A percentile compares a stretch with the other conserved stretches of the same genome.
These are phyloP conservation scores for Porites australiensis DNA, from an alignment of 64 coral and sea anemone genomes.

Conservation along the genomic window DNA sequence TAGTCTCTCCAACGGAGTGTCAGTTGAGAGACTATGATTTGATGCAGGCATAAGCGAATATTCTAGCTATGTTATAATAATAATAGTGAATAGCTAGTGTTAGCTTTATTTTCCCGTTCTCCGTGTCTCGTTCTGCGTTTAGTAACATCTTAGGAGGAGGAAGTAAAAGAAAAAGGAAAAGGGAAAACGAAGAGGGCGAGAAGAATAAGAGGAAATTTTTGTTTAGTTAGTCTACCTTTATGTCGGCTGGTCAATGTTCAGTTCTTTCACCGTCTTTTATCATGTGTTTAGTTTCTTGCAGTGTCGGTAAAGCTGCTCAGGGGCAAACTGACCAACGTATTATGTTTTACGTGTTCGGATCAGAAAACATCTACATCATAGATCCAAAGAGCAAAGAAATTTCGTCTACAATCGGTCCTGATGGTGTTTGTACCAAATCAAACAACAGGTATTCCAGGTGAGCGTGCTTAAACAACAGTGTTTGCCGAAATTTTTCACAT, in stretches of 20 bases:
- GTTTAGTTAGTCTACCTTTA: background rate
- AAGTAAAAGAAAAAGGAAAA: too few species aligned
- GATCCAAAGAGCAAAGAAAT: slow-evolving; percentile 34
- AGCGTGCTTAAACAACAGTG: too few species aligned
- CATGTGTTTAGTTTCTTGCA: slow-evolving; percentile 19
- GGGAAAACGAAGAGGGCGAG: too few species aligned
- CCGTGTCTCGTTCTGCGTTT: too few species aligned
- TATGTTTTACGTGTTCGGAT: slow-evolving; percentile 39
- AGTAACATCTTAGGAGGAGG: too few species aligned
- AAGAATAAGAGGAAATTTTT: background rate
- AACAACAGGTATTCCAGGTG: background rate
- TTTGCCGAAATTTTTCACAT: background rate
- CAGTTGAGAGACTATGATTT: too few species aligned
- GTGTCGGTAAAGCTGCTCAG: background rate
- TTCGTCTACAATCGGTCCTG: slow-evolving; percentile 7
- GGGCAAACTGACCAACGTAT: background rate
- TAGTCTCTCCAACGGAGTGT: too few species aligned
- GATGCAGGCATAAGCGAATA: too few species aligned
- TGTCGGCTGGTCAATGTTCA: background rate
- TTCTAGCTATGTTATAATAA: too few species aligned
- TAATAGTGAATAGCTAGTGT: too few species aligned
- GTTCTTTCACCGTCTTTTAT: background rate
- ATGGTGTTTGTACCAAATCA: slow-evolving; percentile 30
- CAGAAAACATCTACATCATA: slow-evolving; percentile 40
- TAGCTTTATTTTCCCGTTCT: too few species aligned